phyloP scores from a whole-genome alignment of 2,797 vertebrate species.

The Typhlichthys subterraneus region DNA sequence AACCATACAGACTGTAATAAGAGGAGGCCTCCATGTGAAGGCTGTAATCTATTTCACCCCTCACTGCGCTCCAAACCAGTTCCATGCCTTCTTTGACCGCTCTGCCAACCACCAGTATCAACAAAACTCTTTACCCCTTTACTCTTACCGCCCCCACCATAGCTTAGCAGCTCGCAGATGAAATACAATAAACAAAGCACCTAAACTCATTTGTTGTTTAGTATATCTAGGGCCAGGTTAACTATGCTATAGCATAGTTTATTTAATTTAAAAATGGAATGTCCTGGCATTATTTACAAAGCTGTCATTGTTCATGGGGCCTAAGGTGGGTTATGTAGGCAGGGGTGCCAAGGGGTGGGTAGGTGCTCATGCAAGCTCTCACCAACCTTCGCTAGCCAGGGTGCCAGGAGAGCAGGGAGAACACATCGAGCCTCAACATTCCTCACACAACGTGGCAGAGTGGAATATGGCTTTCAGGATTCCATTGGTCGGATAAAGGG shows the following conservation, averaged over 20 bases:
- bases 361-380: slow-evolving; percentile 45
- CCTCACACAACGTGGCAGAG: slow-evolving; percentile 34
- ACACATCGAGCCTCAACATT: slow-evolving; percentile 44
- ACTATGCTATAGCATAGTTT: slow-evolving; percentile 12
- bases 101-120: slow-evolving; percentile 24
- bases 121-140: neutral
- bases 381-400: slow-evolving; percentile 30
- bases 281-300: slow-evolving; percentile 39
- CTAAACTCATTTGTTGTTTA: slow-evolving; percentile 30
- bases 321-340: slow-evolving; percentile 38
- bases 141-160: slow-evolving; percentile 38
- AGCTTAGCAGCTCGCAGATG: slow-evolving; percentile 30
- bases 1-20: slow-evolving; percentile 34
- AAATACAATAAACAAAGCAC: slow-evolving; percentile 23
- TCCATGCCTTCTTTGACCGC: slow-evolving; percentile 30
- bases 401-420: slow-evolving; percentile 41
- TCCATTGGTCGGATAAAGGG: slow-evolving; percentile 47
- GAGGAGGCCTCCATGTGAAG: slow-evolving; percentile 29
- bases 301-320: slow-evolving; percentile 42
- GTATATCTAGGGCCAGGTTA: too few relatives aligned
- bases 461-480: slow-evolving; percentile 63
- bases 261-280: too few relatives aligned
- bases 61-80: slow-evolving; percentile 38
- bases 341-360: slow-evolving; percentile 25
- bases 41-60: slow-evolving; percentile 43